phyloP scores from a whole-genome alignment of 2,888 invertebrate genomes.

The Machimus atricapillus region DNA sequence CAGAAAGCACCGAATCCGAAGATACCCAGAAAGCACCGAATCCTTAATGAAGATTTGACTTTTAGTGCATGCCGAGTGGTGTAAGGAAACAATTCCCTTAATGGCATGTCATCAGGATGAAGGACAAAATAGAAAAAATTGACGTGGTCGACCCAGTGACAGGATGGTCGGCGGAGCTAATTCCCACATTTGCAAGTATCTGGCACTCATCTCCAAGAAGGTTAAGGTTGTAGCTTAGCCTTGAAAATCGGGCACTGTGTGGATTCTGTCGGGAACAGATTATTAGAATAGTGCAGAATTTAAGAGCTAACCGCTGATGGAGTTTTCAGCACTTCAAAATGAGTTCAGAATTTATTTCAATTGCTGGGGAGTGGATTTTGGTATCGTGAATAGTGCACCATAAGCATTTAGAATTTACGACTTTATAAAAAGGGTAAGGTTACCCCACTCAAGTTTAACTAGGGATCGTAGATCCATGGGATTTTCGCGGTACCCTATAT shows the following conservation, averaged over 20 bases:
- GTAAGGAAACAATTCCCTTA: slow-evolving; percentile 32
- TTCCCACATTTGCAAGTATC: not conserved
- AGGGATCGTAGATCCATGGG: not conserved
- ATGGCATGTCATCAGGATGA: slow-evolving; percentile 9
- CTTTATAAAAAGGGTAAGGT: not conserved
- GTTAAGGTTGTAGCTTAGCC: slow-evolving; percentile 27
- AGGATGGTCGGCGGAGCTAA: not conserved
- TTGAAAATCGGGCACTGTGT: not conserved
- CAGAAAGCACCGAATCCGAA: slow-evolving; percentile 11
- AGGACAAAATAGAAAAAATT: slow-evolving; percentile 6
- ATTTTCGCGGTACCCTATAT: not conserved
- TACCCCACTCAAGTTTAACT: not conserved
- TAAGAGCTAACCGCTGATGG: not conserved
- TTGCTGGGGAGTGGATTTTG: not conserved
- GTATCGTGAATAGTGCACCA: not conserved
- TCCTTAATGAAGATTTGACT: slow-evolving; percentile 29
- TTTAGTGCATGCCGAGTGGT: slow-evolving; percentile 1
- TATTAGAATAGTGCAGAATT: not conserved
- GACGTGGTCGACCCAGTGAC: slow-evolving; percentile 25
- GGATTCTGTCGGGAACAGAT: not conserved
- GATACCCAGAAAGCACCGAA: not conserved
- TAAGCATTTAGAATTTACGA: not conserved
- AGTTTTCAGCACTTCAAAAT: not conserved
- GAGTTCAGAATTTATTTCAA: not conserved
- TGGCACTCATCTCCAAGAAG: not conserved